Conservation (phyloP, 2,888 invertebrate genomes). For the Argyresthia albistria region DNA sequence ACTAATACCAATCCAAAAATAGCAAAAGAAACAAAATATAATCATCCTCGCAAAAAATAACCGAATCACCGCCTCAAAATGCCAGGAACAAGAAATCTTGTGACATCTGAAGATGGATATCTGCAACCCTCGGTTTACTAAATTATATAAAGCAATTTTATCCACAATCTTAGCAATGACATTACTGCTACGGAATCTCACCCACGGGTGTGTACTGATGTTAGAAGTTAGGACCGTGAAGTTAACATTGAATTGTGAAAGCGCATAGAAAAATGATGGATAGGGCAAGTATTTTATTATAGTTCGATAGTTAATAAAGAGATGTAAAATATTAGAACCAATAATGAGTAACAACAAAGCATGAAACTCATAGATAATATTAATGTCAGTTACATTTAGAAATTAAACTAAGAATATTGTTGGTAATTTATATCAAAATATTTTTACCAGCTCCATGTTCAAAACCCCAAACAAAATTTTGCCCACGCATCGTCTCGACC, state of each 20-base stretch:
- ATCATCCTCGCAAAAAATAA: too few relatives aligned
- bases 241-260: too few relatives aligned
- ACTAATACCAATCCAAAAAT: too few relatives aligned
- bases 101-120: constrained; percentile 43
- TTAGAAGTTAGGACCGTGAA: too few relatives aligned
- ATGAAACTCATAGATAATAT: too few relatives aligned
- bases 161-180: constrained; percentile 56
- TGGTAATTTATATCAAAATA: neutral
- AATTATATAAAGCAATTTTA: constrained; percentile 64
- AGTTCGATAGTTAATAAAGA: too few relatives aligned
- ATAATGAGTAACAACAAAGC: too few relatives aligned
- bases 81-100: constrained; percentile 13
- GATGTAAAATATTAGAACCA: too few relatives aligned
- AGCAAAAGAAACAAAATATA: too few relatives aligned
- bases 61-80: neutral
- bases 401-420: too few relatives aligned
- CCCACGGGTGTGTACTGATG: constrained; percentile 18
- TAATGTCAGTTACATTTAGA: too few relatives aligned
- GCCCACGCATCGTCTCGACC: constrained; percentile 35
- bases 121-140: constrained; percentile 35
- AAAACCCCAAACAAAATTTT: constrained; percentile 51
- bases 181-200: constrained; percentile 52
- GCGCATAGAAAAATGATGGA: neutral
- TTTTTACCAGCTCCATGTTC: constrained; percentile 19
- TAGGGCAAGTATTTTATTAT: neutral